Percentiles rank a stretch among this genome's conserved stretches.
Evolutionary conservation across 2,797 vertebrate species (phyloP).

Genomic region (Alosa sapidissima): DNA sequence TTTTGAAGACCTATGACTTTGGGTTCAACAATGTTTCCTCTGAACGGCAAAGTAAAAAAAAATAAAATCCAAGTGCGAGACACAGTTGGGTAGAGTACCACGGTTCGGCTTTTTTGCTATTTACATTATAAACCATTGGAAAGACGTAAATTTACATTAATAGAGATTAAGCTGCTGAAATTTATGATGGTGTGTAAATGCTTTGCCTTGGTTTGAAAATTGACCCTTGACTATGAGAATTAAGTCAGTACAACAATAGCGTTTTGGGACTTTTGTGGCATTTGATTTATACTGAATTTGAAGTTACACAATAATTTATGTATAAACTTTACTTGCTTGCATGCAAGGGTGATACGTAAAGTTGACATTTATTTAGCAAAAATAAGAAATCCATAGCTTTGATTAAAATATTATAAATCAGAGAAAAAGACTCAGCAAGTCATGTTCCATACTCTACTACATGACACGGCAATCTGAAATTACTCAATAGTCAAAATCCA

Average conservation of each 20-base stretch:
- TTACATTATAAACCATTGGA: neutral
- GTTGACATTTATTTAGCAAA: neutral
- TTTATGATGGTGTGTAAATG: constrained; percentile 60
- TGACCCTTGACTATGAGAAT: constrained; percentile 31
- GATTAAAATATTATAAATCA: neutral
- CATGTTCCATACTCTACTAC: neutral
- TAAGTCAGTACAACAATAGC: constrained; percentile 41
- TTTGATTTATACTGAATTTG: neutral
- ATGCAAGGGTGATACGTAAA: neutral
- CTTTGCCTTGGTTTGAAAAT: constrained; percentile 38
- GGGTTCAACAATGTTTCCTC: neutral
- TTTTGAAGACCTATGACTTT: neutral
- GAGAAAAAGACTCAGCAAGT: neutral
- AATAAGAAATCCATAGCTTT: constrained; percentile 15
- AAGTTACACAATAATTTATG: neutral
- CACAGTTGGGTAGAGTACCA: neutral
- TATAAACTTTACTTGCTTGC: neutral
- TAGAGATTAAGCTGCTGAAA: constrained; percentile 63
- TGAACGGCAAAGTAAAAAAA: neutral
- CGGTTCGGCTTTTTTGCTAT: no score
- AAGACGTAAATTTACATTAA: neutral
- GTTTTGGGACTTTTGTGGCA: constrained; percentile 40
- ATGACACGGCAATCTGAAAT: neutral
- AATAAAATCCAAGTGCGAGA: neutral
- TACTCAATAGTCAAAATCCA: neutral